Conservation (phyloP, 2,797 vertebrate species). For the Acanthurus lineatus region DNA sequence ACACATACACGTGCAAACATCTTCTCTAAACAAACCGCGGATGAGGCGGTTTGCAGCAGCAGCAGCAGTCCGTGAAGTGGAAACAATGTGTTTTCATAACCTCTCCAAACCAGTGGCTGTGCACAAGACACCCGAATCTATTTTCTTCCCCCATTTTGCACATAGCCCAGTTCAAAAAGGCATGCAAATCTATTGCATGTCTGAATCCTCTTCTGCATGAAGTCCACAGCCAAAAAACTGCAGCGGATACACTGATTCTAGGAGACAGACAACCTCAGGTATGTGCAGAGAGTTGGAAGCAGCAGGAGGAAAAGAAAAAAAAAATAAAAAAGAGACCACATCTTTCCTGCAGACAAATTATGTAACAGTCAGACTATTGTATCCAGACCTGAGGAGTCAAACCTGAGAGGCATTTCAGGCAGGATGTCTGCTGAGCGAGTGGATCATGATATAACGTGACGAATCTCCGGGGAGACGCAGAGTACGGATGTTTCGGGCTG, state of each 20-base stretch:
- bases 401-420: conserved; percentile 73
- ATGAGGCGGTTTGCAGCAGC: conserved; percentile 28
- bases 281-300: conserved; percentile 30
- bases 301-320: background rate
- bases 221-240: conserved; percentile 33
- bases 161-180: conserved; percentile 60
- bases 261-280: conserved; percentile 73
- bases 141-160: conserved; percentile 58
- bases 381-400: conserved; percentile 66
- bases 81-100: conserved; percentile 72
- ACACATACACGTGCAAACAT: background rate
- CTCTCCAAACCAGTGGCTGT: conserved; percentile 49
- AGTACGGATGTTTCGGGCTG: conserved; percentile 42
- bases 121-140: conserved; percentile 43
- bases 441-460: conserved; percentile 76
- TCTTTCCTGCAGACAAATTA: conserved; percentile 75
- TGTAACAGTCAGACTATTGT: conserved; percentile 62
- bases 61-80: conserved; percentile 46
- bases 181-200: conserved; percentile 54
- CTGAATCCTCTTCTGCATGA: conserved; percentile 28
- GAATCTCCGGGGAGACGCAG: conserved; percentile 66
- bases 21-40: conserved; percentile 7
- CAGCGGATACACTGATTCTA: conserved; percentile 60
- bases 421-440: conserved; percentile 76
- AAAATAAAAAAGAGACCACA: conserved; percentile 7